These are phyloP conservation scores for Diceros bicornis DNA, from an alignment of 2,797 vertebrate genomes.

Conservation along the genomic window DNA sequence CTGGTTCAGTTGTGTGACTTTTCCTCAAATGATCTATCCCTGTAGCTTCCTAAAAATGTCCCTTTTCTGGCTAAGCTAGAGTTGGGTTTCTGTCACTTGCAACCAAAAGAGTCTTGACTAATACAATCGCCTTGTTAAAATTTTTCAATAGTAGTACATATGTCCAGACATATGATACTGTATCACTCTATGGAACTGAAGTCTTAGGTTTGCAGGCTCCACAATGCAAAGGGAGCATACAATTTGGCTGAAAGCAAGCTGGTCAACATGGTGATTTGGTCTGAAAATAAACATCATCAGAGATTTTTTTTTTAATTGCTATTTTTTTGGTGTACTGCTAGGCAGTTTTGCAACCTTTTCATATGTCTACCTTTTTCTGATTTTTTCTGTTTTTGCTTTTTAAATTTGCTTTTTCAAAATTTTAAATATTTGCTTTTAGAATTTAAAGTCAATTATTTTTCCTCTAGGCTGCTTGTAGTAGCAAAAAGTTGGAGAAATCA, in stretches of 20 bases:
- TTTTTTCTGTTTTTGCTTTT: constrained; percentile 5
- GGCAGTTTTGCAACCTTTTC: not conserved
- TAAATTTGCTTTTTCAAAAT: constrained; percentile 8
- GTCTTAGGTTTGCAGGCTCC: not conserved
- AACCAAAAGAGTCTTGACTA: not conserved
- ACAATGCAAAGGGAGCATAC: not conserved
- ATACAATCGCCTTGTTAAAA: not conserved
- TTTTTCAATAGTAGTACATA: not conserved
- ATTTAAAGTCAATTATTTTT: constrained; percentile 58
- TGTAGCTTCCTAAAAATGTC: not conserved
- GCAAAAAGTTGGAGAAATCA: constrained; percentile 46
- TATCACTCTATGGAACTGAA: not conserved
- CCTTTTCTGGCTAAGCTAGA: not conserved
- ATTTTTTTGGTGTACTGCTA: not conserved
- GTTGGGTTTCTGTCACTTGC: not conserved
- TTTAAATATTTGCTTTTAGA: constrained; percentile 58
- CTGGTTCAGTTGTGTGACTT: not conserved
- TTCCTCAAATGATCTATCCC: not conserved
- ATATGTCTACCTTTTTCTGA: not conserved
- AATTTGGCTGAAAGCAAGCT: not conserved
- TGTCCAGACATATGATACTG: not conserved
- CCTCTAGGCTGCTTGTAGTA: not conserved
- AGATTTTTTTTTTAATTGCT: not conserved
- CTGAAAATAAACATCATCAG: constrained; percentile 18
- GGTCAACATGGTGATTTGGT: not conserved